Base-by-base conservation (phyloP, 2,113 vertebrate species). In the Sceloporus tristichus region DNA sequence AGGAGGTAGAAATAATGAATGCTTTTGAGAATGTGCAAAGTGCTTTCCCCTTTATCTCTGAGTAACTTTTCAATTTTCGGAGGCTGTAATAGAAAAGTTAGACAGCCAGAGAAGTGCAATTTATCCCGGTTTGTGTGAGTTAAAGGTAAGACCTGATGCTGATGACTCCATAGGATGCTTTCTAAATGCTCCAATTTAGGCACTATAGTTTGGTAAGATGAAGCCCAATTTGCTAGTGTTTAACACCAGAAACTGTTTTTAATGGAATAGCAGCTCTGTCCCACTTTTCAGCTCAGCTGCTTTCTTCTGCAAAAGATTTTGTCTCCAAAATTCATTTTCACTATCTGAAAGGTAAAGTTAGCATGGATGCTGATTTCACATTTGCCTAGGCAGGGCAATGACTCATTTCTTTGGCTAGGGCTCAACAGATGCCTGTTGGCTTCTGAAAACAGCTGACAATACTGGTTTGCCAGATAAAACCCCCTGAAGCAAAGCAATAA, bases 121-220 rank as follows among this genome's bases (percentile, higher is more conserved):
- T 85, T 85, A 85, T 75, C 34, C 34, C 40, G 21, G 6, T 10
- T 70, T 85, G 21, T 85, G 27, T 85, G 21, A 85, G 62, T 34
- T 14, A 42, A 38, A 40, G 48, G 11, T 6, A 23, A 65, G 53
- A 29, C 23, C 13, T 19, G 23, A 70, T 71, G 23, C 13, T 19
- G 23, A 70, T 71, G 23, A 53, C 48, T 27, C 19, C 27, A 68
- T 68, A 13, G 56, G 29, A 42, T 62, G 62, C 4, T 11, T 27
- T 23, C n/a, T 65, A 65, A 68, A 66, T 68, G 11, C 56, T 65
- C 34, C 9, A 27, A 40, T 66, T 25, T 34, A 40, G 34, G 11
- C 7, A 18, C n/a, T 8, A 21, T 29, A 34, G 16, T 3, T 2
- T 38, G 2, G 27, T 13, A 40, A 66, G 19, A 68, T 68, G 25